Conservation (phyloP, 2,797 vertebrate species). For the Coregonus suidteri region DNA sequence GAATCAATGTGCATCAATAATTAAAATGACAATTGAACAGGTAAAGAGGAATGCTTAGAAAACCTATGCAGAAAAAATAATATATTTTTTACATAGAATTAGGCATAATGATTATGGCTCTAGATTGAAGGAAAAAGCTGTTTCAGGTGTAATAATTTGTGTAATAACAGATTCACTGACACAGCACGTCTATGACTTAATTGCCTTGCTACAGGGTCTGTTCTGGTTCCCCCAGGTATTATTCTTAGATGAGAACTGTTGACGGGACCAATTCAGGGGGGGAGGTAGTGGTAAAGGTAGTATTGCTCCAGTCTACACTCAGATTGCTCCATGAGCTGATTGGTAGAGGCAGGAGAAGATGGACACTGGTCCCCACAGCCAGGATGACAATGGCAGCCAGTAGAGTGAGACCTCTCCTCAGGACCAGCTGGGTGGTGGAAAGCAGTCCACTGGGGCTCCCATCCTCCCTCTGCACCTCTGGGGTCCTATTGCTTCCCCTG, state of each 20-base stretch:
- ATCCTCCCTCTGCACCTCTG: conserved; percentile 15
- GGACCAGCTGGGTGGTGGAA: conserved; percentile 66
- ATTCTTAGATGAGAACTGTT: conserved; percentile 18
- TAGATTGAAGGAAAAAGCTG: too few species aligned
- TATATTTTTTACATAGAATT: too few species aligned
- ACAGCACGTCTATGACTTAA: background rate
- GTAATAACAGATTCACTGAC: background rate
- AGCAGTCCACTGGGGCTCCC: conserved; percentile 20
- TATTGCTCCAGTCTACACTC: conserved; percentile 14
- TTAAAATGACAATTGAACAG: too few species aligned
- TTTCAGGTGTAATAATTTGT: too few species aligned
- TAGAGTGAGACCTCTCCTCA: conserved; percentile 68
- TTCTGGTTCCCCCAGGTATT: background rate
- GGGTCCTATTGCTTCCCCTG: background rate
- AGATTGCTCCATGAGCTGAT: conserved; percentile 19
- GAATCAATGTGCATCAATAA: too few species aligned
- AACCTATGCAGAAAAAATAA: too few species aligned
- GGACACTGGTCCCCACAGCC: conserved; percentile 68
- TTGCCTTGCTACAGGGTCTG: background rate
- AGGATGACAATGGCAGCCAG: conserved; percentile 66
- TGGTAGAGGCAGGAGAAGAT: conserved; percentile 70
- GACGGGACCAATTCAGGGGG: conserved; percentile 30
- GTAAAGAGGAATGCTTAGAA: too few species aligned
- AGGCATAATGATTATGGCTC: too few species aligned
- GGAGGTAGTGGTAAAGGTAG: conserved; percentile 40